A percentile compares a stretch with the other conserved stretches of the same genome.
Conservation (phyloP, 2,797 vertebrate species). For the Sebastolobus alascanus region DNA sequence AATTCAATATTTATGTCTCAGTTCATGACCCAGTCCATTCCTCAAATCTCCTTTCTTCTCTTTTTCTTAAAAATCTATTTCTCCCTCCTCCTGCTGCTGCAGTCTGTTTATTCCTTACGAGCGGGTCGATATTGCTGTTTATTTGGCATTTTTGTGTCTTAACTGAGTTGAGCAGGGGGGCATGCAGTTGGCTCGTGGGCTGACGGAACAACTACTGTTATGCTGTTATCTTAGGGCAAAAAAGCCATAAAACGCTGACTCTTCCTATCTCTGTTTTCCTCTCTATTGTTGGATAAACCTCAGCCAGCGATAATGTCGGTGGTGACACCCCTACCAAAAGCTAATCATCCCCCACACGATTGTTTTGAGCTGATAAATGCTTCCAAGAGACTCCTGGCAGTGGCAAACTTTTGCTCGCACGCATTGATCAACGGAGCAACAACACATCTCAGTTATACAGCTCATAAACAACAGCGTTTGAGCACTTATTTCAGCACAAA, state of each 20-base stretch:
- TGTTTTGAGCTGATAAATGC: conserved; percentile 55
- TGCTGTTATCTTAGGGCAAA: conserved; percentile 57
- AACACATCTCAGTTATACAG: conserved; percentile 14
- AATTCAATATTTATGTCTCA: conserved; percentile 58
- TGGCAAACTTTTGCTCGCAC: conserved; percentile 27
- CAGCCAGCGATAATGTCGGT: conserved; percentile 42
- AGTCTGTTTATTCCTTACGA: conserved; percentile 51
- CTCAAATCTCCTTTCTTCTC: conserved; percentile 44
- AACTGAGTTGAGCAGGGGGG: conserved; percentile 43
- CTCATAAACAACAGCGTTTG: conserved; percentile 25
- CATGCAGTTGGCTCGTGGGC: conserved; percentile 33
- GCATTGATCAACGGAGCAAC: conserved; percentile 50
- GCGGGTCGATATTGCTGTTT: conserved; percentile 59
- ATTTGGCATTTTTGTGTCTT: conserved; percentile 69
- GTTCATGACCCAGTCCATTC: conserved; percentile 53
- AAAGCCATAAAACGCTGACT: conserved; percentile 34
- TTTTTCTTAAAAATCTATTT: conserved; percentile 45
- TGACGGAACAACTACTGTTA: conserved; percentile 49
- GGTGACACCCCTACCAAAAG: conserved; percentile 44
- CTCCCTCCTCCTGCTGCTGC: conserved; percentile 23
- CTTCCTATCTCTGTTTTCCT: conserved; percentile 21
- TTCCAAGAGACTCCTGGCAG: conserved; percentile 14
- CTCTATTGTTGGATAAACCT: conserved; percentile 53
- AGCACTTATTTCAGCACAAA: conserved; percentile 17
- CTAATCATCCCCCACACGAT: conserved; percentile 38